phyloP scores from a whole-genome alignment of 2,797 vertebrate genomes.

The Ambastaia sidthimunki region DNA sequence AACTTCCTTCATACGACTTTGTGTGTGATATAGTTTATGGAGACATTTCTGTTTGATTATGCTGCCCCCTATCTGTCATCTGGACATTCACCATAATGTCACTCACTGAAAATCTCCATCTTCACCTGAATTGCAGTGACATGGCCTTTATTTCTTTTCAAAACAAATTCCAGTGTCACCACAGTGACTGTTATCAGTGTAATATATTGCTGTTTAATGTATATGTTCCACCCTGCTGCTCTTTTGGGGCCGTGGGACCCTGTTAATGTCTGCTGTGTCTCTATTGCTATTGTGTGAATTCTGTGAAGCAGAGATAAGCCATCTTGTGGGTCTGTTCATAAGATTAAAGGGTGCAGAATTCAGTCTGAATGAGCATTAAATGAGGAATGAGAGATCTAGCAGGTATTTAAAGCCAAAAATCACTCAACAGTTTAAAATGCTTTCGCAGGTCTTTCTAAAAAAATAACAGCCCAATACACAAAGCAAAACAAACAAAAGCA shows the following conservation, averaged over 20 bases:
- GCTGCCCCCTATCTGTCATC: constrained; percentile 28
- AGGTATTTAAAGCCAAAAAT: constrained; percentile 36
- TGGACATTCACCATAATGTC: background rate
- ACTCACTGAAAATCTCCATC: background rate
- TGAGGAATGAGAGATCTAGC: constrained; percentile 23
- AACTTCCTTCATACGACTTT: background rate
- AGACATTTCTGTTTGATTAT: constrained; percentile 5
- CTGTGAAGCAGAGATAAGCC: constrained; percentile 44
- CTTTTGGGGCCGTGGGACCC: background rate
- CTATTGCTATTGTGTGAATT: constrained; percentile 35
- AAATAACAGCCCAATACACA: background rate
- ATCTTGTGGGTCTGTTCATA: constrained; percentile 27
- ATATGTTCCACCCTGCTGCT: constrained; percentile 6
- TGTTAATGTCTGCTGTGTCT: constrained; percentile 26
- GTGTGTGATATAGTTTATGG: too few relatives aligned
- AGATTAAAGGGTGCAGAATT: constrained; percentile 35
- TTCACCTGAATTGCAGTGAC: background rate
- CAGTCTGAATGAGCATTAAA: too few relatives aligned
- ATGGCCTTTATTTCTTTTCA: constrained; percentile 26
- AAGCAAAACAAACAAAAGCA: background rate
- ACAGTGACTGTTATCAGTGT: constrained; percentile 28
- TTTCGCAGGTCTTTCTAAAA: background rate
- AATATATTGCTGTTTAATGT: constrained; percentile 50
- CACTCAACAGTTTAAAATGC: constrained; percentile 19
- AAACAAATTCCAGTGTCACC: constrained; percentile 44